phyloP scores from a whole-genome alignment of 2,888 invertebrate species.

The Serripes groenlandicus region DNA sequence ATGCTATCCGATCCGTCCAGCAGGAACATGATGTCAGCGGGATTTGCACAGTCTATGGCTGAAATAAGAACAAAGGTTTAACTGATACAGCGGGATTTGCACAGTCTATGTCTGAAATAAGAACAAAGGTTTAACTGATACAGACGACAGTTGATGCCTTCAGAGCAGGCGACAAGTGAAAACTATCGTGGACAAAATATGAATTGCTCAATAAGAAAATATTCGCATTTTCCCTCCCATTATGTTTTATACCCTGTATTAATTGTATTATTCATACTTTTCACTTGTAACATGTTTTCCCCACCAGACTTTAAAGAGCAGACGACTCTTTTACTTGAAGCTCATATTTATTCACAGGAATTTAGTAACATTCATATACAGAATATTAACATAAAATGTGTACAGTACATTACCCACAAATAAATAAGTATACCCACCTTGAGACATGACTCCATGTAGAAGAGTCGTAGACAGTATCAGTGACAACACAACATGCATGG shows the following conservation, averaged over 20 bases:
- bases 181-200: neutral
- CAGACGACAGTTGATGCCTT: neutral
- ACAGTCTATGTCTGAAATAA: neutral
- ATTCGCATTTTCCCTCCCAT: neutral
- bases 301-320: neutral
- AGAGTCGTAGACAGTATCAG: neutral
- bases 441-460: conserved; percentile 6
- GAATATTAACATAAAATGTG: conserved; percentile 28
- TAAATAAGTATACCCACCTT: neutral
- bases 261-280: neutral
- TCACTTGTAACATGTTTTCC: neutral
- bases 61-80: conserved; percentile 41
- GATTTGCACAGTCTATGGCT: conserved; percentile 76
- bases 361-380: neutral
- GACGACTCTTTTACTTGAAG: neutral
- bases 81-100: neutral
- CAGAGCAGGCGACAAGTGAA: neutral
- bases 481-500: neutral
- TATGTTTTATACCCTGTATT: no score
- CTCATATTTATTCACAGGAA: neutral
- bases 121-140: neutral
- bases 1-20: conserved; percentile 81
- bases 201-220: neutral
- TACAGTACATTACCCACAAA: conserved; percentile 73
- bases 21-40: conserved; percentile 78